Base-by-base conservation (phyloP, 2,797 vertebrate genomes). In the Mastacembelus armatus region DNA sequence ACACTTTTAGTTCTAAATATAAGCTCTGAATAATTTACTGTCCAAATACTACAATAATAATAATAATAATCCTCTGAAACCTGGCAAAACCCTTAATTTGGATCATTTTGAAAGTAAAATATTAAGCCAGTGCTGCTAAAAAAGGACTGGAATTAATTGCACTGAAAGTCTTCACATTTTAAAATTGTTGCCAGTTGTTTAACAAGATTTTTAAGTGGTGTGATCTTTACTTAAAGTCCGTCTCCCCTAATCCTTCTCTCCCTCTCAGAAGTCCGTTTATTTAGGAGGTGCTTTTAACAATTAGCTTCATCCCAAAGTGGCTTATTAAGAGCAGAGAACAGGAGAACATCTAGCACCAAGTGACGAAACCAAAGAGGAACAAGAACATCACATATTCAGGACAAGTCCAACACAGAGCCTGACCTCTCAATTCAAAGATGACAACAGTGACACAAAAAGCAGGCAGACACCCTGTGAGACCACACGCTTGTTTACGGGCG, bases 401-500 rank as follows among this genome's bases (percentile, higher is more conserved):
- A 47, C n/a, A 21, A 18, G 47, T 54, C 57, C n/a, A 42, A 14
- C 19, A 16, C 35, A 36, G 33, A 24, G 32, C 9, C 18, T 40
- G 56, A 71, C 65, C 59, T 39, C 55, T n/a, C 62, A 9, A 60
- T 30, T 74, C 32, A 69, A 11, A 73, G 50, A 62, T 56, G 67
- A 72, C 78, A 71, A 26, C 24, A 24, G 0, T 10, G 61, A 56
- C 57, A 59, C 15, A n/a, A n/a, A 33, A 44, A 39, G 29, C n/a
- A 35, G 26, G 11, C 45, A 18, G 29, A 24, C 30, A 21, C 45
- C 52, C 61, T 4, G 32, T 10, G 56, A 72, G 58, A 38, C 71
- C 63, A 57, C 60, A 56, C 26, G 39, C 58, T 2, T 50, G 60
- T 77, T 78, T 38, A 33, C 33, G 10, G 71, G 30, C 61, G 78